Conservation (phyloP, 2,113 vertebrate genomes). For the Indicator indicator region DNA sequence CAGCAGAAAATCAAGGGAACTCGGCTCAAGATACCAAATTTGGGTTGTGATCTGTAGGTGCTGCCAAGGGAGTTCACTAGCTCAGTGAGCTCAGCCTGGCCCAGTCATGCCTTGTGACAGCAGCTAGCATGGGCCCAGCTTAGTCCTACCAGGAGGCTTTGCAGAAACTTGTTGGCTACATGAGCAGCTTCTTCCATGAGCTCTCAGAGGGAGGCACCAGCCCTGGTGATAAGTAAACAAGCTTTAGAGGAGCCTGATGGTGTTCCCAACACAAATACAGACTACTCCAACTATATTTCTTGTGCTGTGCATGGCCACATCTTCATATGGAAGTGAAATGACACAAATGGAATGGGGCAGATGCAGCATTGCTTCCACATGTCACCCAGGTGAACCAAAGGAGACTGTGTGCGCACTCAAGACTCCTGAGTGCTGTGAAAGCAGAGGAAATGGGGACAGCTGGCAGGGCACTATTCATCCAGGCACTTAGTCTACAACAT, state of each 20-base stretch:
- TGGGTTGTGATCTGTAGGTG: not conserved
- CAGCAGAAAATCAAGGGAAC: not conserved
- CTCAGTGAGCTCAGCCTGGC: not conserved
- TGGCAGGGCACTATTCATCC: not conserved
- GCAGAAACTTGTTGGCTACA: not conserved
- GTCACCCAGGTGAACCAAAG: not conserved
- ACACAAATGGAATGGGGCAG: rapidly evolving
- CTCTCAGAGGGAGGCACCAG: not conserved
- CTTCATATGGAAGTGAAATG: not conserved
- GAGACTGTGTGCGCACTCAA: not conserved
- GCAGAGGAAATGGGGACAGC: not conserved
- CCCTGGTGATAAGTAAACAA: not conserved
- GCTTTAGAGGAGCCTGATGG: not conserved
- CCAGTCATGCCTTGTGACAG: not conserved
- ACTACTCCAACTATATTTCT: rapidly evolving
- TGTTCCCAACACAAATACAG: not conserved
- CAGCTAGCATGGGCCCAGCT: rapidly evolving
- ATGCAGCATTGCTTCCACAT: rapidly evolving
- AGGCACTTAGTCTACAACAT: rapidly evolving
- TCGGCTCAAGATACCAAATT: not conserved
- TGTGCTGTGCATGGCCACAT: rapidly evolving
- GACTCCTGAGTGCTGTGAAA: not conserved
- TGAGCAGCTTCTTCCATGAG: not conserved
- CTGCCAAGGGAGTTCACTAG: not conserved
- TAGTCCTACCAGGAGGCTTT: not conserved